A percentile compares a stretch with the other conserved stretches of the same genome.
These are phyloP conservation scores for Australoheros facetus DNA, from an alignment of 2,797 vertebrate genomes.

Conservation along the genomic window DNA sequence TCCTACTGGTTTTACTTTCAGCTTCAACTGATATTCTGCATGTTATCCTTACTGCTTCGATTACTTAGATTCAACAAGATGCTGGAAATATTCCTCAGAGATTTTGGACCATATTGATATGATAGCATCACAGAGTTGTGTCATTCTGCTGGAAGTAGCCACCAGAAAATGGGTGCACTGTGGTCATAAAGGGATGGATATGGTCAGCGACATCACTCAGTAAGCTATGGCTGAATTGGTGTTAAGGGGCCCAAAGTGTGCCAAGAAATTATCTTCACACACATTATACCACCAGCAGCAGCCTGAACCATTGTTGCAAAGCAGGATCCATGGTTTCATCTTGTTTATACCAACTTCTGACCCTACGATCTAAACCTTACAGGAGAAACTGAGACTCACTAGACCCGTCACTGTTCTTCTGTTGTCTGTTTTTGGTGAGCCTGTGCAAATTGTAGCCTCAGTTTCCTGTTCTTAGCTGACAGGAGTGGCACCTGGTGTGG, in stretches of 20 bases:
- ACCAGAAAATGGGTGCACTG: background rate
- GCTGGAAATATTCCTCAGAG: background rate
- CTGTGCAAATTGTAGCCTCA: background rate
- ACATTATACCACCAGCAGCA: background rate
- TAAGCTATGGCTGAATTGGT: background rate
- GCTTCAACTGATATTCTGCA: background rate
- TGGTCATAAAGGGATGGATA: background rate
- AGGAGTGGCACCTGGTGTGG: background rate
- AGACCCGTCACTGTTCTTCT: too few relatives aligned
- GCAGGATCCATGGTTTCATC: too few relatives aligned
- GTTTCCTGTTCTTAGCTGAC: background rate
- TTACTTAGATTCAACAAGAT: too few relatives aligned
- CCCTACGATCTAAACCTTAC: too few relatives aligned
- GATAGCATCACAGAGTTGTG: background rate
- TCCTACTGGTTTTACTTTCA: accelerated
- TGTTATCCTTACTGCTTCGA: background rate
- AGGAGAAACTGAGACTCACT: too few relatives aligned
- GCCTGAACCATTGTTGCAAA: too few relatives aligned
- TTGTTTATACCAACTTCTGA: too few relatives aligned
- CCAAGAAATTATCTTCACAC: background rate
- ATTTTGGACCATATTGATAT: background rate
- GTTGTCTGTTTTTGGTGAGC: too few relatives aligned
- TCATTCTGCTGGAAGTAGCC: accelerated
- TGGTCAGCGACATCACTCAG: background rate
- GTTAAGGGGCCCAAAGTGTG: background rate